These are phyloP conservation scores for Steinernema khuongi DNA, from an alignment of 1,140 invertebrate species.

Conservation along the genomic window DNA sequence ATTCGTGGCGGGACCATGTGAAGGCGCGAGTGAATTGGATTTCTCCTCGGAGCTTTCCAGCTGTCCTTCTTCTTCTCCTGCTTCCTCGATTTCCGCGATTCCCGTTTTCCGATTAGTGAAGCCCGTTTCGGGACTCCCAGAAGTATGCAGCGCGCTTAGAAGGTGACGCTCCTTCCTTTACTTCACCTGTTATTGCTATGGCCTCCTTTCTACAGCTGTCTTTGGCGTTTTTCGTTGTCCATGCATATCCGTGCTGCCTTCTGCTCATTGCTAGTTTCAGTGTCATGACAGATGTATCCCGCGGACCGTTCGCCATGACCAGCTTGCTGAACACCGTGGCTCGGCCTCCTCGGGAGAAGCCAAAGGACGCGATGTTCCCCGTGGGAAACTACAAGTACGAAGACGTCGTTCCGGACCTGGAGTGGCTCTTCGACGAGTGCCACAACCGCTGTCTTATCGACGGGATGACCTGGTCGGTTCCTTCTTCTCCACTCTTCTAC, in stretches of 20 bases:
- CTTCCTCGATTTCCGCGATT: background rate
- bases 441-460: slow-evolving; percentile 22
- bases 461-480: slow-evolving; percentile 17
- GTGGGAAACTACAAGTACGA: background rate
- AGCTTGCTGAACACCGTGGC: background rate
- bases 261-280: too few relatives aligned
- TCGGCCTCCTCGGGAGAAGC: background rate
- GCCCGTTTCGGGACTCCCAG: too few relatives aligned
- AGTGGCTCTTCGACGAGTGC: slow-evolving; percentile 22
- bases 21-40: background rate
- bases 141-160: too few relatives aligned
- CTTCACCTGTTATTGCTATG: too few relatives aligned
- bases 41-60: background rate
- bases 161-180: too few relatives aligned
- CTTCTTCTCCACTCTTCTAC: slow-evolving; percentile 4
- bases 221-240: too few relatives aligned
- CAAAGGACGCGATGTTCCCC: background rate
- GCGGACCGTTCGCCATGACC: too few relatives aligned
- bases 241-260: too few relatives aligned
- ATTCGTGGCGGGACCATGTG: background rate
- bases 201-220: too few relatives aligned
- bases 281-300: too few relatives aligned
- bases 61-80: background rate
- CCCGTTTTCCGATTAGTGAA: background rate
- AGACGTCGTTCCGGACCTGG: slow-evolving; percentile 6